Conservation (phyloP, 1,140 invertebrate genomes). For the Drosophila burlai region DNA sequence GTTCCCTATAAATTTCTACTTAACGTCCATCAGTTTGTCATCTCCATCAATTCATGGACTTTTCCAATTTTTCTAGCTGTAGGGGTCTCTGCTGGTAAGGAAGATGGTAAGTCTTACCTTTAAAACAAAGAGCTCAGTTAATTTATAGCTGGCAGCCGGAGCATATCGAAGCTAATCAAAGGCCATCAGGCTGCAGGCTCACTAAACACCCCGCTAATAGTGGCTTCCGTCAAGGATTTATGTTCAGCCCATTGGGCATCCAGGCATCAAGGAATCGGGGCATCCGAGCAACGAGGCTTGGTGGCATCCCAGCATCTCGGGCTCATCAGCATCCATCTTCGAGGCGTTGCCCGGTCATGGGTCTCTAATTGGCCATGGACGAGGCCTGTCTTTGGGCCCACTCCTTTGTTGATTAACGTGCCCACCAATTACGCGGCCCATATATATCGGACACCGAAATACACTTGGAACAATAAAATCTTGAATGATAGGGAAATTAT, state of each 20-base stretch:
- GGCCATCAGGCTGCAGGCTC: conserved; percentile 61
- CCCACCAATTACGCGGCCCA: conserved; percentile 81
- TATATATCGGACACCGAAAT: conserved; percentile 53
- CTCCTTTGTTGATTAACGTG: conserved; percentile 77
- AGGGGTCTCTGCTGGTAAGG: neutral
- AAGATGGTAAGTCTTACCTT: conserved; percentile 5
- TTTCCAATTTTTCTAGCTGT: neutral
- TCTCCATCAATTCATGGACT: neutral
- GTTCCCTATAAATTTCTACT: neutral
- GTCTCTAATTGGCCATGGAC: conserved; percentile 71
- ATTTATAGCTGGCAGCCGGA: conserved; percentile 52
- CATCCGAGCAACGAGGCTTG: neutral
- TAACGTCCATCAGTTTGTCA: neutral
- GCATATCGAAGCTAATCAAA: conserved; percentile 65
- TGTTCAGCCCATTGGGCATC: conserved; percentile 42
- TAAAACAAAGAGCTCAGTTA: conserved; percentile 24
- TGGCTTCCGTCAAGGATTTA: conserved; percentile 69
- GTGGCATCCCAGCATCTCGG: conserved; percentile 33
- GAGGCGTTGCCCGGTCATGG: conserved; percentile 67
- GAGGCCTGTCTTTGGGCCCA: conserved; percentile 28
- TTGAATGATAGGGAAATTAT: neutral
- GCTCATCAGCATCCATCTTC: conserved; percentile 76
- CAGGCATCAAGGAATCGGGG: conserved; percentile 32
- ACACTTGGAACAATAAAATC: neutral
- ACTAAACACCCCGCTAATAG: conserved; percentile 74